A percentile compares a stretch with the other conserved stretches of the same genome.
Evolutionary conservation across 2,797 vertebrate genomes (phyloP).

Genomic region (Enteromius radiatus): DNA sequence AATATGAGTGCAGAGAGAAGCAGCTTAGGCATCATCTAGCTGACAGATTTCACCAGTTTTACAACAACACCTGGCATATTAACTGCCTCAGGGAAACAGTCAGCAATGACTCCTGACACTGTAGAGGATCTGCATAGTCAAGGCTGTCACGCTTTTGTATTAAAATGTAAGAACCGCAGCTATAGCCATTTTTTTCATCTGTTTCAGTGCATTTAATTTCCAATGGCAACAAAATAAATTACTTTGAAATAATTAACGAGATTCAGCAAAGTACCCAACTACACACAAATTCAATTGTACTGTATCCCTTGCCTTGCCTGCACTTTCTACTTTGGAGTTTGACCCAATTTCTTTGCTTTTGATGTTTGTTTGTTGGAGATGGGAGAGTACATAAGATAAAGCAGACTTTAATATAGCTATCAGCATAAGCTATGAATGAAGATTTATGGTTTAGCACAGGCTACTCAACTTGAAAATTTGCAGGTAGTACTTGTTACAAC

Average conservation of each 20-base stretch:
- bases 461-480: too few relatives aligned
- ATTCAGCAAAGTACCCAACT: slow-evolving; percentile 30
- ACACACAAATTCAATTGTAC: slow-evolving; percentile 12
- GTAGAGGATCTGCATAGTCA: background rate
- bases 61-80: slow-evolving; percentile 36
- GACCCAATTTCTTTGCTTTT: slow-evolving; percentile 67
- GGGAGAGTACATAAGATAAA: slow-evolving; percentile 62
- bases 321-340: slow-evolving; percentile 51
- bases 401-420: slow-evolving; percentile 50
- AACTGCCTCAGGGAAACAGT: slow-evolving; percentile 21
- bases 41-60: slow-evolving; percentile 26
- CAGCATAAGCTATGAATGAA: too few relatives aligned
- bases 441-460: too few relatives aligned
- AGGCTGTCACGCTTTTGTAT: background rate
- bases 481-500: too few relatives aligned
- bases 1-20: slow-evolving; percentile 42
- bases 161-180: slow-evolving; percentile 35
- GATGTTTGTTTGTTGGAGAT: slow-evolving; percentile 23
- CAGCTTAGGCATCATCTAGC: slow-evolving; percentile 14
- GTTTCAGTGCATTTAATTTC: slow-evolving; percentile 12
- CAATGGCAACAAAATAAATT: background rate
- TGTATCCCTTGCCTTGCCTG: slow-evolving; percentile 38
- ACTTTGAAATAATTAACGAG: slow-evolving; percentile 15
- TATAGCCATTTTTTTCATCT: slow-evolving; percentile 22
- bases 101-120: background rate